Percentiles rank a stretch among this genome's conserved stretches.
Evolutionary conservation across 2,888 invertebrate genomes (phyloP).

Genomic region (Drosophila kambysellisi): DNA sequence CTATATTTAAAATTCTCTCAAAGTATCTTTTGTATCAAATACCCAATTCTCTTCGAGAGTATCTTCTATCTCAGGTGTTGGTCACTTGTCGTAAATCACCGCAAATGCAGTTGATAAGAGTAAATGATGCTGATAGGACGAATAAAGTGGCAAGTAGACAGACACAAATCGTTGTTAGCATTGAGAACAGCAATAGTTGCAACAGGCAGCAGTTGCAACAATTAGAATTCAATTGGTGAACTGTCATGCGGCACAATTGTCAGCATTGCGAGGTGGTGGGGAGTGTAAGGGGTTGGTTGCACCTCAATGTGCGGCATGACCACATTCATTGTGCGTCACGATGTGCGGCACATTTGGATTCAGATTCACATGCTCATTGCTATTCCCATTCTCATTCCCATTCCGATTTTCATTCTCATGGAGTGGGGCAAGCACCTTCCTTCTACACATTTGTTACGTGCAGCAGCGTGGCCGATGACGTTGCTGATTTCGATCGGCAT

Average conservation of each 20-base stretch:
- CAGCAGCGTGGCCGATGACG: slow-evolving; percentile 74
- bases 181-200: slow-evolving; percentile 26
- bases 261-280: neutral
- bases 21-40: neutral
- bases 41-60: neutral
- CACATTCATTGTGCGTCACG: slow-evolving; percentile 70
- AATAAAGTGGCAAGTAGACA: slow-evolving; percentile 35
- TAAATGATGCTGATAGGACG: slow-evolving; percentile 36
- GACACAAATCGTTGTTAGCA: slow-evolving; percentile 50
- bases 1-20: neutral
- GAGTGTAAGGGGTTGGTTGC: neutral
- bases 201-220: slow-evolving; percentile 38
- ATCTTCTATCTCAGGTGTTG: neutral
- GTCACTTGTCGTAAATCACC: slow-evolving; percentile 2
- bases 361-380: slow-evolving; percentile 1
- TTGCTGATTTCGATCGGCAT: slow-evolving; percentile 65
- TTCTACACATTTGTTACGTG: slow-evolving; percentile 66
- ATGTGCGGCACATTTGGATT: slow-evolving; percentile 40
- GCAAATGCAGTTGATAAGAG: slow-evolving; percentile 27
- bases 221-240: slow-evolving; percentile 72
- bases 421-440: slow-evolving; percentile 37
- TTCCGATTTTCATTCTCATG: slow-evolving; percentile 4
- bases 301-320: slow-evolving; percentile 47
- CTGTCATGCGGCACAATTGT: slow-evolving; percentile 17
- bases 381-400: neutral